Evolutionary conservation across 2,797 vertebrate species (phyloP), one percentile per base, ranked within the genome.

Genomic region (Morus bassanus): DNA sequence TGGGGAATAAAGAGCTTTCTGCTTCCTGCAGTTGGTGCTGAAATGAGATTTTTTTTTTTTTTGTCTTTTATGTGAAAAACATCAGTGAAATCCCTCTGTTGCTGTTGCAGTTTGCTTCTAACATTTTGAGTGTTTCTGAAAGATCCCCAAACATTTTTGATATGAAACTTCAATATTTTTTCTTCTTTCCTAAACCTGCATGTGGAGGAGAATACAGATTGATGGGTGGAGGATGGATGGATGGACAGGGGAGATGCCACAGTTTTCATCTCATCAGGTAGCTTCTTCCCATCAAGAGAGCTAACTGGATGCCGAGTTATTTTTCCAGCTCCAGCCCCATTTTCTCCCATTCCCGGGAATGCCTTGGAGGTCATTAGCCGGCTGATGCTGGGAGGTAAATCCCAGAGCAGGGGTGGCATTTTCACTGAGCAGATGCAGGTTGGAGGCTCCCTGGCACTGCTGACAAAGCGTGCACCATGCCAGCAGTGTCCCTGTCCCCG

Each of bases 61-160:
- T 8, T 0, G 17, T 45, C 16, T 93, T 85, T 43, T 7, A 2
- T 69, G 21, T 0, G 13, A 74, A 89, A 80, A 84, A 27, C 91
- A n/a, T 41, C 69, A 37, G 22, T 61, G 85, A 90, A 94, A 86
- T 94, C 88, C 88, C 90, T 90, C 18, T 3, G 65, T 74, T 78
- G 88, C 80, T 78, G 61, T 90, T 93, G 83, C 69, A 78, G 69
- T 91, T 94, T 91, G 76, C 89, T 89, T 86, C 77, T 41, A 85
- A 91, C 61, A 15, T 68, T 80, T 23, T 9, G 67, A 83, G 60
- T 28, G 11, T 68, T 95, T 95, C 73, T 0, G 3, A 70, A 89
- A 90, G 64, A 82, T 59, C 69, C 89, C 74, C 53, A 7, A 85
- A 35, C 27, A 5, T 59, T 85, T 92, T 70, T 57, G 28, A 54